Base-by-base conservation (phyloP, 2,113 vertebrate genomes). In the Damaliscus lunatus region DNA sequence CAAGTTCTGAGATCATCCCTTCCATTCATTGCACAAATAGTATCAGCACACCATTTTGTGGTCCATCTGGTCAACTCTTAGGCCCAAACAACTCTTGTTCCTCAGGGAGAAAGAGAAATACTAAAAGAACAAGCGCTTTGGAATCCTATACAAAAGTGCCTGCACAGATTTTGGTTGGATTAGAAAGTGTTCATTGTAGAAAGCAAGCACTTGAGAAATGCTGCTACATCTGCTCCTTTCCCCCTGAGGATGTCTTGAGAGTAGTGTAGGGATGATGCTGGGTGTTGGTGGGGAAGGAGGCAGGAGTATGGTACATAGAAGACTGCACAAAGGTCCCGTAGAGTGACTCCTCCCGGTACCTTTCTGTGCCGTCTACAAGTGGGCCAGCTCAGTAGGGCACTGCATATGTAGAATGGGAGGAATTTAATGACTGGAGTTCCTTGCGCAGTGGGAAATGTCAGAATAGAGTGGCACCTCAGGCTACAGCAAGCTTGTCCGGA, bases 111-210 rank as follows among this genome's bases (percentile, higher is more conserved):
- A 86, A 17, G 27, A 93, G 71, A 33, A 0, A 95, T 83, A 0
- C 91, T 85, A 95, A 96, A 98, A 91, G 91, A 96, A 97, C 19
- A 98, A 97, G 55, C 1, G 59, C 85, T 97, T 96, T 97, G 8
- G 71, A 55, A 90, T 85, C 16, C 3, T 82, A 80, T 55, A 8
- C 64, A 25, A 95, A 94, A 27, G 96, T 46, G 91, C 74, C 96
- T 92, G 43, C 50, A 93, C 43, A 97, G 96, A 53, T 78, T 97
- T 97, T 96, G 62, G 95, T 80, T 84, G 21, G 60, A 91, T 92
- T 78, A 90, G 78, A 12, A 9, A 0, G 74, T 57, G 86, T 90
- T 96, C 23, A 0, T 36, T 74, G 93, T 74, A 86, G 74, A 93
- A 23, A 21, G 96, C 94, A 96, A 86, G 57, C 84, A 85, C 93